Percentiles rank a stretch among this genome's conserved stretches.
Conservation (phyloP, 1,140 invertebrate genomes). For the Polypedilum pembai region DNA sequence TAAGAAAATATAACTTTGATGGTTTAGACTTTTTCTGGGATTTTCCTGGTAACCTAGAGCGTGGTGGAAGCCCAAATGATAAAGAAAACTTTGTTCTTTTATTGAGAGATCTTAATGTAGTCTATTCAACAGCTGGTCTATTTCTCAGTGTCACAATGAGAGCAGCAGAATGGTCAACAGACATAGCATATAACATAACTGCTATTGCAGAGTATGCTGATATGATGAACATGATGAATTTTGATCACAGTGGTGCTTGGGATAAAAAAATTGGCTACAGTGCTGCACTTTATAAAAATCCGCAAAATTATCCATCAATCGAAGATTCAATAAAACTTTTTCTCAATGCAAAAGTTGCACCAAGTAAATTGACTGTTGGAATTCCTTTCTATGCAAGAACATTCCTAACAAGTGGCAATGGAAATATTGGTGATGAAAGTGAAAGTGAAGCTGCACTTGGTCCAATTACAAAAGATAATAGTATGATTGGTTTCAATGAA, state of each 20-base stretch:
- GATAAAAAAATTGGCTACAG: constrained; percentile 55
- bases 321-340: constrained; percentile 54
- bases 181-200: constrained; percentile 54
- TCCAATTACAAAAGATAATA: constrained; percentile 54
- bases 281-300: constrained; percentile 45
- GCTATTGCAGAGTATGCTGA: constrained; percentile 53
- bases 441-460: constrained; percentile 49
- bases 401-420: constrained; percentile 27
- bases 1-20: background rate
- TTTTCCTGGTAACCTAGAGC: constrained; percentile 47
- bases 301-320: constrained; percentile 36
- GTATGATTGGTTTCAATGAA: constrained; percentile 68
- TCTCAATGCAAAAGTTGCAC: constrained; percentile 50
- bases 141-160: constrained; percentile 55
- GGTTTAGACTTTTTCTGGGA: background rate
- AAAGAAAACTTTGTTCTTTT: background rate
- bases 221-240: constrained; percentile 63
- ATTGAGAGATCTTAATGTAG: constrained; percentile 48
- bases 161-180: constrained; percentile 48
- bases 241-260: constrained; percentile 66
- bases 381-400: constrained; percentile 59
- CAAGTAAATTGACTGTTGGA: constrained; percentile 57
- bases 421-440: constrained; percentile 38
- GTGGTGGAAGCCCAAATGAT: constrained; percentile 42
- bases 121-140: constrained; percentile 47